A percentile compares a stretch with the other conserved stretches of the same genome.
Evolutionary conservation across 2,888 invertebrate genomes (phyloP).

Genomic region (Lycophotia porphyrea): DNA sequence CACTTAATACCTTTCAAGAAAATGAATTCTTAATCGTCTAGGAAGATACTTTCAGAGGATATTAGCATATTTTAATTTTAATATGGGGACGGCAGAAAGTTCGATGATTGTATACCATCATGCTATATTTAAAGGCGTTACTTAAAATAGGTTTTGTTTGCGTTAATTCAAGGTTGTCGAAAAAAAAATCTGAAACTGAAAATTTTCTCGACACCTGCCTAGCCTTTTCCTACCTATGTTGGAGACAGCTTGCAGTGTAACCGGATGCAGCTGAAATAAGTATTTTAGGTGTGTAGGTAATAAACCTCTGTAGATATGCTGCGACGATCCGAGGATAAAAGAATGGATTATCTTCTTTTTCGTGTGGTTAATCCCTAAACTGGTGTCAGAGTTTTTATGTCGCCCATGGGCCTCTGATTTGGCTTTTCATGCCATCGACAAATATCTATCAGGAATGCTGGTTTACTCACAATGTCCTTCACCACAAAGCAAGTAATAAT

Average conservation of each 20-base stretch:
- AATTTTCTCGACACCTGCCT: too few relatives aligned
- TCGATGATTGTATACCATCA: not conserved
- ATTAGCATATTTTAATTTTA: slow-evolving; percentile 23
- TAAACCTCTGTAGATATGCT: too few relatives aligned
- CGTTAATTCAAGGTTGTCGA: not conserved
- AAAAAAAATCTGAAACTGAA: too few relatives aligned
- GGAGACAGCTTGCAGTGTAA: not conserved
- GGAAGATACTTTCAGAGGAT: slow-evolving; percentile 3
- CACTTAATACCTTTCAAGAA: slow-evolving; percentile 25
- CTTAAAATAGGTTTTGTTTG: not conserved
- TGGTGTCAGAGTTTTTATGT: too few relatives aligned
- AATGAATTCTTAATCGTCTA: slow-evolving; percentile 41
- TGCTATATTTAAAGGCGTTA: not conserved
- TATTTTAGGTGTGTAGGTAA: not conserved
- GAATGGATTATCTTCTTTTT: too few relatives aligned
- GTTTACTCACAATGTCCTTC: too few relatives aligned
- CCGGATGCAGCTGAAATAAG: not conserved
- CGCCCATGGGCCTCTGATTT: too few relatives aligned
- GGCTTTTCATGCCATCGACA: too few relatives aligned
- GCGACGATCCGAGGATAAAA: too few relatives aligned
- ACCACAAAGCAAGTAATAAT: too few relatives aligned
- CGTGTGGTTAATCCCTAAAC: too few relatives aligned
- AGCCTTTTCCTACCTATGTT: not conserved
- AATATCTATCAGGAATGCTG: too few relatives aligned
- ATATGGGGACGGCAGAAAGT: not conserved